Base-by-base conservation (phyloP, 2,888 invertebrate species). In the Ariolimax columbianus region DNA sequence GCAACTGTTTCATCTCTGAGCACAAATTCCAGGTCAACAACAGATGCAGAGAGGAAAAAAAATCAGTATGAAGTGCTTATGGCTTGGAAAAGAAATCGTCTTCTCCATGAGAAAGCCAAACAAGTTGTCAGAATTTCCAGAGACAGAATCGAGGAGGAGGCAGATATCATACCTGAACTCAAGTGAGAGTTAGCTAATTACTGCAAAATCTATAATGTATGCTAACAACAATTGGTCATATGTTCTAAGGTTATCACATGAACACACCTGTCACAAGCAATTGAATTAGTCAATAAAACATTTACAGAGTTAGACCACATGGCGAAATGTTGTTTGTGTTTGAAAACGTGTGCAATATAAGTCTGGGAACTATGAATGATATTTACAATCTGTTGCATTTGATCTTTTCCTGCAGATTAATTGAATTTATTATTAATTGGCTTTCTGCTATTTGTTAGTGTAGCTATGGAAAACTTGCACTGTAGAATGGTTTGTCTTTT, bases 131-230 rank as follows among this genome's bases (percentile, higher is more conserved):
- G 33, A n/a, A 26, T 43, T 26, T 14, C 43, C 26, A 70, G 30
- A 63, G 84, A 84, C 36, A 72, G 7, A 23, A 73, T 84, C 26
- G 84, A 84, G n/a, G 84, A 80, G 19, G 80, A 84, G 66, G 75
- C 33, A 33, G 84, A 84, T 51, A 36, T 79, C 9, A 80, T 84
- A 26, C 84, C 84, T 17, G 23, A 55, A 23, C 43, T 84, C 2
- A 72, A 55, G 84, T 84, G 68, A 84, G 84, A 47, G 23, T 47
- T 75, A 51, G 51, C 51, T n/a, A n/a, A 51, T 38, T 47, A 17
- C 6, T 73, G 30, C 30, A 19, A 3, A 6, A 30, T 30, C 30
- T 66, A 30, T 66, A n/a, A 23, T 19, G 26, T 23, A 59, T 59
- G 59, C 26, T n/a, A 19, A 59, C 59, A 23, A 59, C 23, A 6